A percentile compares a stretch with the other conserved stretches of the same genome.
Evolutionary conservation across 2,113 vertebrate genomes (phyloP).

Genomic region (Elgaria multicarinata): DNA sequence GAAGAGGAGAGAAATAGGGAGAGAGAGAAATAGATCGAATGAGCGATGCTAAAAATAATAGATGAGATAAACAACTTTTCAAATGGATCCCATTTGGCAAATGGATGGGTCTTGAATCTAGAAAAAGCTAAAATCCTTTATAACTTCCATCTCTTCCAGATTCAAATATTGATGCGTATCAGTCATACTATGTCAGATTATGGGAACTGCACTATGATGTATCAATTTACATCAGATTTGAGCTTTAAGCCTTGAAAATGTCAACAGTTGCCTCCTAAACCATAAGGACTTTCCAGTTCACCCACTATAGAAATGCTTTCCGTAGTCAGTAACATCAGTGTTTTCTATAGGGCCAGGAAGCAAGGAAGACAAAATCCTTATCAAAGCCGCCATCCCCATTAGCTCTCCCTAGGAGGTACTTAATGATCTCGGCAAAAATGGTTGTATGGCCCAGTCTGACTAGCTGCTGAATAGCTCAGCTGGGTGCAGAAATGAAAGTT

Average conservation of each 20-base stretch:
- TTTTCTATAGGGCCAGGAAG: slow-evolving; percentile 8
- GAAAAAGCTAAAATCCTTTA: background rate
- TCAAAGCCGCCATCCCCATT: background rate
- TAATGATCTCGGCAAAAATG: slow-evolving; percentile 14
- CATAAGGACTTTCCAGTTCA: background rate
- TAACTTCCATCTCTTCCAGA: background rate
- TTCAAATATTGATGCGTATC: background rate
- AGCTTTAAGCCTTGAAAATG: background rate
- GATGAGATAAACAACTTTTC: too few species aligned
- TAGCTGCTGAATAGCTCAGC: slow-evolving; percentile 34
- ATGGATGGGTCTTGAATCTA: background rate
- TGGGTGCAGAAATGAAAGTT: slow-evolving; percentile 36
- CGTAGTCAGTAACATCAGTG: slow-evolving; percentile 17
- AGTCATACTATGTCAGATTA: background rate
- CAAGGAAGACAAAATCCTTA: slow-evolving; percentile 29
- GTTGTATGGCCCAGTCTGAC: slow-evolving; percentile 16
- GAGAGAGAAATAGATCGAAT: too few species aligned
- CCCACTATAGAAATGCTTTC: background rate
- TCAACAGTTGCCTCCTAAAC: background rate
- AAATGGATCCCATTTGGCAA: too few species aligned
- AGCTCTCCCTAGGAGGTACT: background rate
- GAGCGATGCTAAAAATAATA: too few species aligned
- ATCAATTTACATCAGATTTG: background rate
- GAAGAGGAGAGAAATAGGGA: too few species aligned
- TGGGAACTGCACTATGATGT: background rate